These are phyloP conservation scores for Echiichthys vipera DNA, from an alignment of 2,797 vertebrate genomes.

Conservation along the genomic window DNA sequence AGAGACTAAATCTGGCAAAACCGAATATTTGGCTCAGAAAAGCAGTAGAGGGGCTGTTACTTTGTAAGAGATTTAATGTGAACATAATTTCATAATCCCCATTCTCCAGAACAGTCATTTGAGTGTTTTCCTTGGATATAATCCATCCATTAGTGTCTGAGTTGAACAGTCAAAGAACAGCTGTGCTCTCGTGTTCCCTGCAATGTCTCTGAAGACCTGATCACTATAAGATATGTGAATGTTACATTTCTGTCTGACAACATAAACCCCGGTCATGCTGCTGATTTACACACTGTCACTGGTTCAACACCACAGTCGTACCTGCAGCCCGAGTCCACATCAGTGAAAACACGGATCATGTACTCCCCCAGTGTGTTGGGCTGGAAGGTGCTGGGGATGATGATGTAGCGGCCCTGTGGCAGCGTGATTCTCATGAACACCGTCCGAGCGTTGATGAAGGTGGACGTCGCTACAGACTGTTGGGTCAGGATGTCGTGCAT, in stretches of 20 bases:
- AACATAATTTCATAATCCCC: conserved; percentile 7
- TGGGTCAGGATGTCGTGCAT: conserved; percentile 91
- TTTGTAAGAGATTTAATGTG: conserved; percentile 20
- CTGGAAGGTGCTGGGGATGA: conserved; percentile 91
- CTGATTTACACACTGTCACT: background rate
- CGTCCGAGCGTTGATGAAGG: conserved; percentile 88
- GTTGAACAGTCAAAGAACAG: conserved; percentile 9
- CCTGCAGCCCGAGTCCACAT: conserved; percentile 88
- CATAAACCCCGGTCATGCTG: background rate
- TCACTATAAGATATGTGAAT: conserved; percentile 4
- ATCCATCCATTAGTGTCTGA: conserved; percentile 8
- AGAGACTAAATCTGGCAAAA: conserved; percentile 20
- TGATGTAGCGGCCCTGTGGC: conserved; percentile 88
- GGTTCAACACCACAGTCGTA: conserved; percentile 39
- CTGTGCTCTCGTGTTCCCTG: background rate
- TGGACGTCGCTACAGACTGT: conserved; percentile 80
- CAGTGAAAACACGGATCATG: conserved; percentile 92
- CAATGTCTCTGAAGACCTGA: conserved; percentile 1
- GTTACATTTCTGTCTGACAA: conserved; percentile 9
- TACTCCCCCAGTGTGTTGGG: conserved; percentile 83
- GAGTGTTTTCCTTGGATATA: conserved; percentile 41
- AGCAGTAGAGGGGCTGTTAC: conserved; percentile 7
- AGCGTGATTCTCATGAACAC: conserved; percentile 88
- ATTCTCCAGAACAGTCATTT: conserved; percentile 22
- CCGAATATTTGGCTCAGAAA: conserved; percentile 36